Evolutionary conservation across 2,888 invertebrate species (phyloP).

Genomic region (Carpatolechia fugitivella): DNA sequence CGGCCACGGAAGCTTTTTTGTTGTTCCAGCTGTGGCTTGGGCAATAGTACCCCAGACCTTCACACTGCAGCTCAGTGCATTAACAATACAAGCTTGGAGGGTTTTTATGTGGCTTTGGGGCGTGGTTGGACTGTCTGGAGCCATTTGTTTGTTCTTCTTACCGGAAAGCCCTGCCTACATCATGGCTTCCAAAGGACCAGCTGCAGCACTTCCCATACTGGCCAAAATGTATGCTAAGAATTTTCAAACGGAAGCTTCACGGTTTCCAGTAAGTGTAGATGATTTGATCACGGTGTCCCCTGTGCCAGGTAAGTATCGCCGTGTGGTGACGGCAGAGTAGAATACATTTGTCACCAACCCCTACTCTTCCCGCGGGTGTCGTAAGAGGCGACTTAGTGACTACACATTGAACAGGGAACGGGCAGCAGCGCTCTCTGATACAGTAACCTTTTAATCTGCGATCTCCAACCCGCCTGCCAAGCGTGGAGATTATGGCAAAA

Average conservation of each 20-base stretch:
- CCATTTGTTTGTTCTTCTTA: not conserved
- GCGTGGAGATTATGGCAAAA: no score
- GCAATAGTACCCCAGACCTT: not conserved
- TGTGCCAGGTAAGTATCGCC: no score
- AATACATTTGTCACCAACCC: no score
- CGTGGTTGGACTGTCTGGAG: not conserved
- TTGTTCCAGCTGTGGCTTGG: not conserved
- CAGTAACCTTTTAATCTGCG: no score
- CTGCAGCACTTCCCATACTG: not conserved
- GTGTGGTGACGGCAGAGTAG: no score
- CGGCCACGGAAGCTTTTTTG: no score
- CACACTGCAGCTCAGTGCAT: not conserved
- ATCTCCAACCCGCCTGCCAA: no score
- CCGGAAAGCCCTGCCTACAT: constrained; percentile 5
- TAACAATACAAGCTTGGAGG: constrained; percentile 1
- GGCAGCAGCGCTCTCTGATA: no score
- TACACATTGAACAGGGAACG: no score
- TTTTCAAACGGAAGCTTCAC: not conserved
- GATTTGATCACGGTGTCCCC: not conserved
- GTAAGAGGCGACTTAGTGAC: no score
- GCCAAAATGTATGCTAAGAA: constrained; percentile 5
- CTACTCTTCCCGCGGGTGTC: no score
- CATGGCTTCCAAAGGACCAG: not conserved
- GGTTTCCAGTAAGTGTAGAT: not conserved
- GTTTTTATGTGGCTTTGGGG: constrained; percentile 12